These are phyloP conservation scores for Dynastes hyllus DNA, from an alignment of 2,888 invertebrate genomes.

Conservation along the genomic window DNA sequence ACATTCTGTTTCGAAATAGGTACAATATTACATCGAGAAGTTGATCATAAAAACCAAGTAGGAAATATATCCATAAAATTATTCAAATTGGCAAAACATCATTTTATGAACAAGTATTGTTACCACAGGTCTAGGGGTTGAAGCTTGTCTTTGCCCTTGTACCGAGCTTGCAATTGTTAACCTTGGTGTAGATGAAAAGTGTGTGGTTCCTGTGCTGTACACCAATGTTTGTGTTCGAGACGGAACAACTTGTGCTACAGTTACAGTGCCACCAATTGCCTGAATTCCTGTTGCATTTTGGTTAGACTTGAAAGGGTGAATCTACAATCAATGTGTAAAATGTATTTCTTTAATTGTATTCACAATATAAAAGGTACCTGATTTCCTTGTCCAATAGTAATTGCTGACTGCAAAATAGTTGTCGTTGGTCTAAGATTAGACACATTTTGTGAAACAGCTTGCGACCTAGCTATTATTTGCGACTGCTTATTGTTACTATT, in stretches of 20 bases:
- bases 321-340: conserved; percentile 54
- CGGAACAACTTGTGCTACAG: conserved; percentile 68
- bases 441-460: conserved; percentile 62
- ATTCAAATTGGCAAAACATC: no score
- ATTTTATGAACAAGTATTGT: conserved; percentile 39
- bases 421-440: conserved; percentile 67
- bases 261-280: conserved; percentile 65
- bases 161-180: conserved; percentile 65
- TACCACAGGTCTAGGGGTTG: conserved; percentile 63
- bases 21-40: no score
- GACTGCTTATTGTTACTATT: conserved; percentile 59
- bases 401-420: conserved; percentile 68
- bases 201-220: conserved; percentile 65
- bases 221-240: conserved; percentile 69
- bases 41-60: no score
- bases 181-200: conserved; percentile 64
- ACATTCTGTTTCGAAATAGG: no score
- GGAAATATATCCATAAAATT: no score
- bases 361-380: conserved; percentile 60
- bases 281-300: conserved; percentile 65
- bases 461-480: conserved; percentile 66
- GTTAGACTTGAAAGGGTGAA: conserved; percentile 67
- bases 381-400: conserved; percentile 67
- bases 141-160: conserved; percentile 60
- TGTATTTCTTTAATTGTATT: conserved; percentile 3